Conservation (phyloP, 2,797 vertebrate species). For the Cephalopachus bancanus region DNA sequence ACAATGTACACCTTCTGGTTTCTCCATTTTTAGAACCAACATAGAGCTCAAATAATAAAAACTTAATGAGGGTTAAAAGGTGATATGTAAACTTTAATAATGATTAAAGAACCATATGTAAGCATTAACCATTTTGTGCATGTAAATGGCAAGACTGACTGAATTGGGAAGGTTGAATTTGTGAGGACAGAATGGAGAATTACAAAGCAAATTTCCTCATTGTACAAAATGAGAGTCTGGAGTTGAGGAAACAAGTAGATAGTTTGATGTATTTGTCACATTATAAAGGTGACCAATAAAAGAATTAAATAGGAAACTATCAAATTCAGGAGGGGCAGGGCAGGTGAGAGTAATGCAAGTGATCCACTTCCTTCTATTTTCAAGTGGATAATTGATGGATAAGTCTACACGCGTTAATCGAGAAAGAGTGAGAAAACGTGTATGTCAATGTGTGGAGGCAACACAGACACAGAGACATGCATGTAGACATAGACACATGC, state of each 20-base stretch:
- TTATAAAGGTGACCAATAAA: not conserved
- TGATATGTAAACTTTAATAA: not conserved
- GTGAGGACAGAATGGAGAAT: not conserved
- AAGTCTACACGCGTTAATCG: fast-evolving
- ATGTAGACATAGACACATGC: no score
- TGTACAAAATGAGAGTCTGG: not conserved
- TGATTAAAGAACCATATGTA: not conserved
- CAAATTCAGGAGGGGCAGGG: not conserved
- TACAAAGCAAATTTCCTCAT: not conserved
- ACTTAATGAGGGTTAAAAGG: not conserved
- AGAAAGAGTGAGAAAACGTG: not conserved
- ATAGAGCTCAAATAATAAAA: not conserved
- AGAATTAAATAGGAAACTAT: not conserved
- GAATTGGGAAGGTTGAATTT: not conserved
- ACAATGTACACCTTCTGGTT: not conserved
- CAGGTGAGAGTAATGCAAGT: not conserved
- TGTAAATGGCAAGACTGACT: not conserved
- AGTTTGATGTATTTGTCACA: not conserved
- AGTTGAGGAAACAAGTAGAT: not conserved
- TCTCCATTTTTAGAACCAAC: not conserved
- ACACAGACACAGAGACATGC: not conserved
- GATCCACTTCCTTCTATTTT: not conserved
- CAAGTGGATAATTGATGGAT: not conserved
- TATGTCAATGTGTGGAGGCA: no score
- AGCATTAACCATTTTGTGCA: not conserved